phyloP scores from a whole-genome alignment of 1,140 invertebrate genomes.

The Hylaeus volcanicus region DNA sequence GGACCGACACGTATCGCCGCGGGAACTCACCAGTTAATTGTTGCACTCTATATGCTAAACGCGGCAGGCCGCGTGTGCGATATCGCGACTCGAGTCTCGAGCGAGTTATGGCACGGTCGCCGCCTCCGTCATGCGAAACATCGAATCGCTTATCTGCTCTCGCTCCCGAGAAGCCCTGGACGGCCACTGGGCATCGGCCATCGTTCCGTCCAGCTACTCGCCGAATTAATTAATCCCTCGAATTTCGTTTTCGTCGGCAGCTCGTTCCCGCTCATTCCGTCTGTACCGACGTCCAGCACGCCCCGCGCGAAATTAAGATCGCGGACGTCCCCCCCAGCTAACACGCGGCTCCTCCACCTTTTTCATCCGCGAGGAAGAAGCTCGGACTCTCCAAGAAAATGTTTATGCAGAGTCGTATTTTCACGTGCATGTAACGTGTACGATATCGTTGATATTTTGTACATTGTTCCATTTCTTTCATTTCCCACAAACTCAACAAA shows the following conservation, averaged over 20 bases:
- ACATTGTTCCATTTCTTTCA: too few relatives aligned
- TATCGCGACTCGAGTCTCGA: conserved; percentile 56
- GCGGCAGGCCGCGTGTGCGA: conserved; percentile 64
- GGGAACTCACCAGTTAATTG: conserved; percentile 74
- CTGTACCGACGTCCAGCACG: conserved; percentile 7
- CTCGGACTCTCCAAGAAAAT: too few relatives aligned
- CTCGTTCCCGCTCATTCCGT: neutral
- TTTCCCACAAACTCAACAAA: too few relatives aligned
- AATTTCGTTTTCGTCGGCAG: conserved; percentile 28
- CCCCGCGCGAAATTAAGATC: conserved; percentile 24
- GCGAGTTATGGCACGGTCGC: conserved; percentile 77
- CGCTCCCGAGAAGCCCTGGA: conserved; percentile 18
- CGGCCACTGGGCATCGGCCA: conserved; percentile 16
- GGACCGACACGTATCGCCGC: conserved; percentile 54
- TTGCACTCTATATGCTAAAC: conserved; percentile 80
- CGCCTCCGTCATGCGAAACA: conserved; percentile 78
- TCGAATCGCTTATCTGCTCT: conserved; percentile 75
- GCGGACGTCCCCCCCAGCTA: neutral
- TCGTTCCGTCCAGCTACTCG: conserved; percentile 15
- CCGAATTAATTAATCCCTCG: conserved; percentile 55
- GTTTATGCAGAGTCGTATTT: too few relatives aligned
- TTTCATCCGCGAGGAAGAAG: too few relatives aligned
- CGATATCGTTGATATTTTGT: too few relatives aligned
- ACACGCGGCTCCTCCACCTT: too few relatives aligned
- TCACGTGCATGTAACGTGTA: too few relatives aligned